phyloP scores from a whole-genome alignment of 2,888 invertebrate genomes.

The Plebejus melissa region DNA sequence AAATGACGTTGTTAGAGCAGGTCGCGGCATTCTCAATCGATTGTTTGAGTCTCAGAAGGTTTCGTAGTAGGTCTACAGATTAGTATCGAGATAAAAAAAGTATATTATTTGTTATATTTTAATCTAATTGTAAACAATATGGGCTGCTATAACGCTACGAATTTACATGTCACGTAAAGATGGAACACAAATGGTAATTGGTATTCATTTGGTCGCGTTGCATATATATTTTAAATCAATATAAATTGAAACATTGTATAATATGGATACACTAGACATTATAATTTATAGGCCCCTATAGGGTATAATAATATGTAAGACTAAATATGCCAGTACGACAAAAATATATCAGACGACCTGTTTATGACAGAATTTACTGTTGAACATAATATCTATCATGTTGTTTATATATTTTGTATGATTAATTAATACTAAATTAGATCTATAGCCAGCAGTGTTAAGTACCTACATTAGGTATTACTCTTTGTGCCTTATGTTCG shows the following conservation, averaged over 20 bases:
- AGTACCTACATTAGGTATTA: constrained; percentile 25
- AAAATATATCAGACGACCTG: neutral
- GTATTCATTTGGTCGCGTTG: neutral
- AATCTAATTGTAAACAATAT: neutral
- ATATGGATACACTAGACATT: no score
- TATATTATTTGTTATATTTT: neutral
- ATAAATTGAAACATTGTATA: no score
- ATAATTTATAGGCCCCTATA: no score
- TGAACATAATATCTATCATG: neutral
- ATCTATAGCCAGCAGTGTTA: constrained; percentile 7
- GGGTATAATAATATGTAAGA: neutral
- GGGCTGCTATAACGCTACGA: neutral
- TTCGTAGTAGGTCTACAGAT: no score
- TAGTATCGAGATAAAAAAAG: neutral
- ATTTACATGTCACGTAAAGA: neutral
- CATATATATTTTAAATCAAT: no score
- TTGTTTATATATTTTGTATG: neutral
- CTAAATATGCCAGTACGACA: neutral
- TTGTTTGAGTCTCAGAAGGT: no score
- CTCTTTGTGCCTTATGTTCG: constrained; percentile 27
- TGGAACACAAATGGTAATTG: neutral
- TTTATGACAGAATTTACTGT: neutral
- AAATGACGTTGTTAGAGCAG: no score
- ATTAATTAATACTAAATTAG: neutral
- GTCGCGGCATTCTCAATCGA: no score